A percentile compares a stretch with the other conserved stretches of the same genome.
Evolutionary conservation across 1,140 invertebrate species (phyloP).

Genomic region (Pseudoatta argentina): DNA sequence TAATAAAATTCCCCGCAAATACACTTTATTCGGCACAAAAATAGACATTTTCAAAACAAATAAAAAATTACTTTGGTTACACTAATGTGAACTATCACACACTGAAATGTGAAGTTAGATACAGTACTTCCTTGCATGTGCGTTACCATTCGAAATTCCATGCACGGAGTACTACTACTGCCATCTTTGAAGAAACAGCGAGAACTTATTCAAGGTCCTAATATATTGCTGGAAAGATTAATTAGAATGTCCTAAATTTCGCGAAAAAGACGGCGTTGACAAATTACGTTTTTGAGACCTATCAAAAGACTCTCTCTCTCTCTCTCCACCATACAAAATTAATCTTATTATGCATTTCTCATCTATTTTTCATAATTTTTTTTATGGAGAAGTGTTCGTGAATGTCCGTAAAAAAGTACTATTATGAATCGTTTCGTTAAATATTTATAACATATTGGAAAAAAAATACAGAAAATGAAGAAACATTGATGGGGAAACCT

Average conservation of each 20-base stretch:
- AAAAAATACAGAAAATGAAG: not conserved
- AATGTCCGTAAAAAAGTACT: not conserved
- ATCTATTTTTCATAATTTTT: not conserved
- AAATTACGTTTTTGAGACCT: not conserved
- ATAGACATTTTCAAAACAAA: too few relatives aligned
- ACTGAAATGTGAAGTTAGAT: too few relatives aligned
- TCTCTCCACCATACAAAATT: not conserved
- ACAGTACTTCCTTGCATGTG: too few relatives aligned
- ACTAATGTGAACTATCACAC: too few relatives aligned
- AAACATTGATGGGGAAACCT: not conserved
- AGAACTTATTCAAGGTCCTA: too few relatives aligned
- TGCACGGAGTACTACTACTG: too few relatives aligned
- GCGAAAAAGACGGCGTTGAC: not conserved
- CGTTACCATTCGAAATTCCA: too few relatives aligned
- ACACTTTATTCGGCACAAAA: too few relatives aligned
- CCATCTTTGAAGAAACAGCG: too few relatives aligned
- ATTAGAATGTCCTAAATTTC: not conserved
- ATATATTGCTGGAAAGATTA: slow-evolving; percentile 8
- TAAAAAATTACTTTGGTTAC: too few relatives aligned
- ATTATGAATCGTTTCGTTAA: slow-evolving; percentile 4
- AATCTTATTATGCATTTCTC: not conserved
- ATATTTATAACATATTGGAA: slow-evolving; percentile 21
- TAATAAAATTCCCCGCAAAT: too few relatives aligned
- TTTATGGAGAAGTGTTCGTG: not conserved
- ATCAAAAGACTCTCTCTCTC: not conserved